These are phyloP conservation scores for Hipposideros armiger DNA, from an alignment of 2,113 vertebrate species.

Conservation along the genomic window DNA sequence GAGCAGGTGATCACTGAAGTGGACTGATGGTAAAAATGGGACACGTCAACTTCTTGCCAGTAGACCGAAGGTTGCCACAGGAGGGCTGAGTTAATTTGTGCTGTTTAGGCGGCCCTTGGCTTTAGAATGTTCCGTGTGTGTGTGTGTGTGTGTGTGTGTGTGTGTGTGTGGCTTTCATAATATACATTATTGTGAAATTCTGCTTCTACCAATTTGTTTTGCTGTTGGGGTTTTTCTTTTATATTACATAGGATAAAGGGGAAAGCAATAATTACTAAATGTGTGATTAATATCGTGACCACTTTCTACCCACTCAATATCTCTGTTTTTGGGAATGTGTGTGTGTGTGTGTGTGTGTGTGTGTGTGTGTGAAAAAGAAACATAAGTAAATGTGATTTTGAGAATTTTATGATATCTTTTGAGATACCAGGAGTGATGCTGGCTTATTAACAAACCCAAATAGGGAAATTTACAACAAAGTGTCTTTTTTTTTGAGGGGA, in stretches of 20 bases:
- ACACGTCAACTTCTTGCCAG: background rate
- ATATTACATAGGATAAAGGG: background rate
- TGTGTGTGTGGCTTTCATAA: background rate
- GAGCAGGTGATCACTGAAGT: background rate
- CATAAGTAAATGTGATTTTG: background rate
- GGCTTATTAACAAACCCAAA: background rate
- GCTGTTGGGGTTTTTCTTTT: background rate
- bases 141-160: background rate
- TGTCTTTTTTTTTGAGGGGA: constrained; percentile 42
- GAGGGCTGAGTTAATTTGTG: background rate
- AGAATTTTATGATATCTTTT: background rate
- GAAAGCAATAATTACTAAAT: constrained; percentile 18
- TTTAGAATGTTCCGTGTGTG: background rate
- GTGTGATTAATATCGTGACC: background rate
- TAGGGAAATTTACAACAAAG: background rate
- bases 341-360: background rate
- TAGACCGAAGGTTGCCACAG: background rate
- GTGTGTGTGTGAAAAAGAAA: background rate
- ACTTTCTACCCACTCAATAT: background rate
- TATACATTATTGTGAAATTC: background rate
- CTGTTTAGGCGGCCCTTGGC: background rate
- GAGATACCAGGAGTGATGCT: background rate
- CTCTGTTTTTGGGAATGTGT: background rate
- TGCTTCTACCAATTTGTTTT: constrained; percentile 15
- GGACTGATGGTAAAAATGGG: background rate